These are phyloP conservation scores for Pristionchus japonicus DNA, from an alignment of 2,888 invertebrate species.

Conservation along the genomic window DNA sequence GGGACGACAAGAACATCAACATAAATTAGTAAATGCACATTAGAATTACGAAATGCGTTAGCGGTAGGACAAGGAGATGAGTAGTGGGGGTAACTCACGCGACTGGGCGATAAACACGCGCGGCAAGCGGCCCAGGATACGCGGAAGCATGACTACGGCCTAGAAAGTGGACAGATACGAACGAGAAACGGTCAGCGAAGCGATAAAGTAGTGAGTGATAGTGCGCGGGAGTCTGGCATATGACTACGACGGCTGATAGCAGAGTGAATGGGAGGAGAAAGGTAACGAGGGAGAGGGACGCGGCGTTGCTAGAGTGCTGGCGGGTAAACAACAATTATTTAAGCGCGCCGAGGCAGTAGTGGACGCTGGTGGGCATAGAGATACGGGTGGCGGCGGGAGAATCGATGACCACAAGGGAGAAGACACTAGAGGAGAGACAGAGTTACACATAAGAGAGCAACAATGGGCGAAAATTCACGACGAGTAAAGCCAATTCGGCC, in stretches of 20 bases:
- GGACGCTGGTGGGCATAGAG: background rate
- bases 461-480: background rate
- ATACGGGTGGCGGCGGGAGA: background rate
- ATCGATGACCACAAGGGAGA: background rate
- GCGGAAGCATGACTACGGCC: conserved; percentile 23
- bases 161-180: background rate
- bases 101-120: conserved; percentile 4
- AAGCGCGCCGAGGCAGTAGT: background rate
- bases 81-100: background rate
- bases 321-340: conserved; percentile 12
- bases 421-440: background rate
- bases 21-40: too few relatives aligned
- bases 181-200: background rate
- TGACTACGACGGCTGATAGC: background rate
- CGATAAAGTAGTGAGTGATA: background rate
- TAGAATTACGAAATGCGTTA: background rate
- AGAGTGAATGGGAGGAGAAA: background rate
- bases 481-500: background rate
- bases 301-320: background rate
- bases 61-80: too few relatives aligned
- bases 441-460: background rate
- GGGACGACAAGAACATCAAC: background rate
- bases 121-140: conserved; percentile 8
- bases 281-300: background rate
- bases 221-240: too few relatives aligned